phyloP scores from a whole-genome alignment of 37 sponge, comb jelly and placozoan genomes.

The Chondrilla cf. caribensis region DNA sequence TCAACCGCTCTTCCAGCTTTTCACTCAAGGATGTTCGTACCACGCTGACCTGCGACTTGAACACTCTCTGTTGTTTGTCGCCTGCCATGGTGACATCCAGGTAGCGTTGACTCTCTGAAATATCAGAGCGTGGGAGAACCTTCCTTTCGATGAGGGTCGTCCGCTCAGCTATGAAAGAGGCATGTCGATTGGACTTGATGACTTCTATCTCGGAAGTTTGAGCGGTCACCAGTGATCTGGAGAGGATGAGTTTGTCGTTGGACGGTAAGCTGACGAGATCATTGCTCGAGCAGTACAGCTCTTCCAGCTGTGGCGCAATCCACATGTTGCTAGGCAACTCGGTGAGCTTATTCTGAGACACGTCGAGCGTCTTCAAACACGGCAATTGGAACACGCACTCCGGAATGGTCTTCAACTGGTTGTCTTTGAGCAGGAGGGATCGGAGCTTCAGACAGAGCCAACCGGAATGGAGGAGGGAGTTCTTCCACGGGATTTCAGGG shows the following conservation, averaged over 20 bases:
- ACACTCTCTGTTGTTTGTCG: too few relatives aligned
- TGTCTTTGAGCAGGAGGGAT: slow-evolving; percentile 35
- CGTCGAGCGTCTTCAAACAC: slow-evolving; percentile 37
- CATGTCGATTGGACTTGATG: background rate
- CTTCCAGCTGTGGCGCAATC: slow-evolving; percentile 66
- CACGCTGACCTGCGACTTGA: background rate
- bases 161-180: background rate
- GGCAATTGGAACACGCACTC: slow-evolving; percentile 70
- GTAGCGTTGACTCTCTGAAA: background rate
- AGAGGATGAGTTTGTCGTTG: slow-evolving; percentile 32
- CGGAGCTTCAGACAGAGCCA: slow-evolving; percentile 42
- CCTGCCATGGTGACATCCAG: background rate
- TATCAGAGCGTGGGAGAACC: background rate
- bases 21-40: background rate
- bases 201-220: background rate
- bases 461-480: background rate
- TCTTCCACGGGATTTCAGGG: background rate
- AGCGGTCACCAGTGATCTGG: background rate
- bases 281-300: slow-evolving; percentile 49
- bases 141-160: background rate
- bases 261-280: slow-evolving; percentile 50
- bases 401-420: slow-evolving; percentile 32
- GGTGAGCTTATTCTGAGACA: slow-evolving; percentile 47
- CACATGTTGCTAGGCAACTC: slow-evolving; percentile 63
- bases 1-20: slow-evolving; percentile 56